A percentile compares a stretch with the other conserved stretches of the same genome.
Evolutionary conservation across 2,797 vertebrate species (phyloP).

Genomic region (Acrocephalus scirpaceus): DNA sequence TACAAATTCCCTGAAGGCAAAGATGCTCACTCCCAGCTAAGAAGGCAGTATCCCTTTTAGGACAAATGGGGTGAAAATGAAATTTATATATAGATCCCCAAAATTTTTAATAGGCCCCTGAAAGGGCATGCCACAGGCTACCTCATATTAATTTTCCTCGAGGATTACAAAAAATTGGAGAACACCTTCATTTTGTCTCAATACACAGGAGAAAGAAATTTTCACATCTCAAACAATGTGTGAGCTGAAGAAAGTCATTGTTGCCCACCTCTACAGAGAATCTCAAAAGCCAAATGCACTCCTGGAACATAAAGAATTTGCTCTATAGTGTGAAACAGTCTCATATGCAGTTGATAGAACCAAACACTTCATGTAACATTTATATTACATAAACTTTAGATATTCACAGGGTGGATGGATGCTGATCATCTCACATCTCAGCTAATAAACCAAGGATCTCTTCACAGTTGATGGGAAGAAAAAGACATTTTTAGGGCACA

Average conservation of each 20-base stretch:
- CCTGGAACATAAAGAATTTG: not conserved
- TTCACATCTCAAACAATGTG: not conserved
- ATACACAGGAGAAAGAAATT: not conserved
- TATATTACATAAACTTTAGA: not conserved
- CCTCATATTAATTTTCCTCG: not conserved
- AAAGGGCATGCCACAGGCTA: not conserved
- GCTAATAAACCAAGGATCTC: slow-evolving; percentile 25
- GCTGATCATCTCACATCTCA: not conserved
- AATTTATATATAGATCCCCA: not conserved
- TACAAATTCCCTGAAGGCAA: not conserved
- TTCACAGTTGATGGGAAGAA: not conserved
- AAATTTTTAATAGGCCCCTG: not conserved
- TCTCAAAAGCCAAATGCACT: not conserved
- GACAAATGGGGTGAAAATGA: not conserved
- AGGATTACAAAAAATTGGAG: not conserved
- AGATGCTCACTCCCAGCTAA: not conserved
- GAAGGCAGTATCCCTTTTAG: not conserved
- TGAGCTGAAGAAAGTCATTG: not conserved
- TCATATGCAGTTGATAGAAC: not conserved
- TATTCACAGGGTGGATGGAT: not conserved
- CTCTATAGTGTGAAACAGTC: not conserved
- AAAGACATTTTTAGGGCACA: slow-evolving; percentile 54
- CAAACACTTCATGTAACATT: not conserved
- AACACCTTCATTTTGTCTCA: not conserved
- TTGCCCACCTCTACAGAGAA: not conserved